These are phyloP conservation scores for Polyommatus iphigenia DNA, from an alignment of 2,888 invertebrate genomes.

Conservation along the genomic window DNA sequence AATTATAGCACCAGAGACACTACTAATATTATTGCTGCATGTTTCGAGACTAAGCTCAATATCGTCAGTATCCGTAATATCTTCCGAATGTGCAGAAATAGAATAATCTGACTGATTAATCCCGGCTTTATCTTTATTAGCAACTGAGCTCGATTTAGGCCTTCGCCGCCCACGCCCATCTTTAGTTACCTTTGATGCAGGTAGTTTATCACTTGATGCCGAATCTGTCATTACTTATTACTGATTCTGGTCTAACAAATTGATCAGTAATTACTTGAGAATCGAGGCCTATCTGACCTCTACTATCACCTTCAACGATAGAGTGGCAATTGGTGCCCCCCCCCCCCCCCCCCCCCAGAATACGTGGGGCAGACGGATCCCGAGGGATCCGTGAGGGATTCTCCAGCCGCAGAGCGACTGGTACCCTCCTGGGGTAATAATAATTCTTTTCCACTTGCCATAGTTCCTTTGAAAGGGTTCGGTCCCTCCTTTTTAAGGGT, in stretches of 20 bases:
- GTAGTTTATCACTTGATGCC: too few relatives aligned
- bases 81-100: neutral
- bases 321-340: neutral
- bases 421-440: conserved; percentile 32
- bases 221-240: too few relatives aligned
- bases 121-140: too few relatives aligned
- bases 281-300: too few relatives aligned
- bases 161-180: too few relatives aligned
- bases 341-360: neutral
- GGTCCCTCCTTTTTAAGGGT: conserved; percentile 19
- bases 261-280: too few relatives aligned
- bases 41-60: too few relatives aligned
- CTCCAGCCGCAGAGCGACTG: conserved; percentile 21
- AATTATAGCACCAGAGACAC: too few relatives aligned
- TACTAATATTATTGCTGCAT: too few relatives aligned
- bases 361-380: conserved; percentile 26
- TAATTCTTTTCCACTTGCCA: conserved; percentile 17
- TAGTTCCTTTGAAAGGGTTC: conserved; percentile 27
- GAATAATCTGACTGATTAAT: neutral
- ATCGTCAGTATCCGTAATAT: neutral
- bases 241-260: too few relatives aligned
- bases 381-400: conserved; percentile 29
- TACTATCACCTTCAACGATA: neutral
- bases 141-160: too few relatives aligned
- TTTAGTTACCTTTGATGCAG: too few relatives aligned